These are phyloP conservation scores for Acleris cristana DNA, from an alignment of 2,888 invertebrate genomes.

Conservation along the genomic window DNA sequence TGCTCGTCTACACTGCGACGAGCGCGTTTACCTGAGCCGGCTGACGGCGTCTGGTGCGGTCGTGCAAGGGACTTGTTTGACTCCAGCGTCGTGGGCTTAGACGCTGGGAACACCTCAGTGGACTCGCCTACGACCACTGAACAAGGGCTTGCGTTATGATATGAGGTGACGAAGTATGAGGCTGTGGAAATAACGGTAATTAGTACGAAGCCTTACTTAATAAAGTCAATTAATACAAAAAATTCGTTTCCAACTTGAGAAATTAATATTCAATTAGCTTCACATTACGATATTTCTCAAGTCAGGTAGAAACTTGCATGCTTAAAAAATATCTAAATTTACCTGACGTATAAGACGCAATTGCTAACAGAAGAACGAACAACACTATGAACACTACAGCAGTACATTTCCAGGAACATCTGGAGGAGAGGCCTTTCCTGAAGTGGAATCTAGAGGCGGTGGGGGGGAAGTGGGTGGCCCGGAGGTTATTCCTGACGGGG, in stretches of 20 bases:
- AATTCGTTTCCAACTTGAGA: background rate
- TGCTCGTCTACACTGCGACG: conserved; percentile 89
- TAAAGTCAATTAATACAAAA: background rate
- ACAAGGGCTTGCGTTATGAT: conserved; percentile 92
- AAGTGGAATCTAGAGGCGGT: conserved; percentile 91
- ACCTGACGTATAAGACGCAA: conserved; percentile 95
- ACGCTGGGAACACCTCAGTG: conserved; percentile 86
- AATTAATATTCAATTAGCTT: background rate
- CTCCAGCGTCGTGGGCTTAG: conserved; percentile 88
- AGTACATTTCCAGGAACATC: conserved; percentile 96
- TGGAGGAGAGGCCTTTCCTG: conserved; percentile 92
- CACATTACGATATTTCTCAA: background rate
- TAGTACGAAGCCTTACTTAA: background rate
- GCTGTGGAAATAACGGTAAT: conserved; percentile 77
- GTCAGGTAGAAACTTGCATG: background rate
- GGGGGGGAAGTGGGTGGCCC: conserved; percentile 89
- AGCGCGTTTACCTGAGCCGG: conserved; percentile 85
- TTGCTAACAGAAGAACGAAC: conserved; percentile 91
- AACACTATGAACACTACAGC: conserved; percentile 94
- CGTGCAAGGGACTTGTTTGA: conserved; percentile 88
- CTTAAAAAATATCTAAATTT: conserved; percentile 43
- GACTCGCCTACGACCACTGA: conserved; percentile 92
- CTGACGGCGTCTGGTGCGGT: conserved; percentile 84
- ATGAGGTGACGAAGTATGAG: conserved; percentile 92
- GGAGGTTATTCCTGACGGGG: conserved; percentile 89